Evolutionary conservation across 2,888 invertebrate species (phyloP).

Genomic region (Zygogramma bicolorata): DNA sequence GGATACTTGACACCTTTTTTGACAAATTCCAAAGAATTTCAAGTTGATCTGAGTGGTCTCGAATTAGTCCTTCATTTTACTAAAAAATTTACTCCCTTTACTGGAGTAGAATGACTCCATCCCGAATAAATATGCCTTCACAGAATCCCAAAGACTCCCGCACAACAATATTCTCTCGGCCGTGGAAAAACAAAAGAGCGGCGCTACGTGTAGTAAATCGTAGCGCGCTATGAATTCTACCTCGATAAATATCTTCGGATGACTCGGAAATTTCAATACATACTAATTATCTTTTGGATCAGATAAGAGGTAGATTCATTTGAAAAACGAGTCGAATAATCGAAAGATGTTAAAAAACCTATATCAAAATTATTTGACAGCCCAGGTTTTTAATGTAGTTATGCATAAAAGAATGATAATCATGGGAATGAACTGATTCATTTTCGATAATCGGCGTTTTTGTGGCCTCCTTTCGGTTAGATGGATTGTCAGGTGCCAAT

Average conservation of each 20-base stretch:
- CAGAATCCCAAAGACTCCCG: conserved; percentile 34
- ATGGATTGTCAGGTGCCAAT: not conserved
- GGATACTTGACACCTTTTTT: too few relatives aligned
- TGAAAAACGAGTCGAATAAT: conserved; percentile 56
- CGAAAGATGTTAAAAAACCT: conserved; percentile 51
- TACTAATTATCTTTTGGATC: conserved; percentile 66
- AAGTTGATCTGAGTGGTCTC: too few relatives aligned
- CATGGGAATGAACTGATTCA: conserved; percentile 36
- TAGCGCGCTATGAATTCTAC: conserved; percentile 59
- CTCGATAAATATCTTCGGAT: conserved; percentile 65
- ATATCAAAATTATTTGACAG: conserved; percentile 53
- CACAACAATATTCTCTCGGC: conserved; percentile 36
- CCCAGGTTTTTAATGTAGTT: conserved; percentile 44
- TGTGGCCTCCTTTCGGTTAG: not conserved
- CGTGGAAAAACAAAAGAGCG: conserved; percentile 51
- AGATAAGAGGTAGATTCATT: conserved; percentile 64
- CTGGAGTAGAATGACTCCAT: conserved; percentile 41
- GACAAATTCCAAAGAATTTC: too few relatives aligned
- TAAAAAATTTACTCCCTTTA: too few relatives aligned
- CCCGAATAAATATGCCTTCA: conserved; percentile 31
- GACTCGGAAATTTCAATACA: conserved; percentile 67
- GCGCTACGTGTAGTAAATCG: conserved; percentile 54
- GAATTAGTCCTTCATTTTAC: too few relatives aligned
- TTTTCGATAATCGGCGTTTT: conserved; percentile 24
- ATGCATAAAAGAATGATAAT: conserved; percentile 44